Conservation (phyloP, 2,797 vertebrate genomes). For the Pseudocheirus occidentalis region DNA sequence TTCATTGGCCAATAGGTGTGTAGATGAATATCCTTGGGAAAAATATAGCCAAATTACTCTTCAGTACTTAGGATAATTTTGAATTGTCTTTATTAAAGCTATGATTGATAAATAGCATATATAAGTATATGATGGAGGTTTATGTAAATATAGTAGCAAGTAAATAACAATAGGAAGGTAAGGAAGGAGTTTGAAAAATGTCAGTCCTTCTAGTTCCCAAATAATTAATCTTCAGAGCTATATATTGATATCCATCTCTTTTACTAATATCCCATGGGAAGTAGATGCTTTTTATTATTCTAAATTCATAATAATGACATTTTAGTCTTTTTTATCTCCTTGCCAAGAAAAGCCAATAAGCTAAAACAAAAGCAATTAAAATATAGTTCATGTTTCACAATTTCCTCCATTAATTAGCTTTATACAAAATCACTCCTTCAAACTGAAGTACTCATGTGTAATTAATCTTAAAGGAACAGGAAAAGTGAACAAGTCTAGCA, state of each 20-base stretch:
- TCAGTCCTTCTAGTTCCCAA: slow-evolving; percentile 19
- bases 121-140: slow-evolving; percentile 10
- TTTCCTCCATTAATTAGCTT: slow-evolving; percentile 67
- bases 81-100: background rate
- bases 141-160: slow-evolving; percentile 19
- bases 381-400: slow-evolving; percentile 58
- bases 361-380: slow-evolving; percentile 65
- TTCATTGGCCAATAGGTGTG: background rate
- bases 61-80: background rate
- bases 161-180: slow-evolving; percentile 24
- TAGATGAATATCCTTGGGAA: background rate
- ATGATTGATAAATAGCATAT: slow-evolving; percentile 40
- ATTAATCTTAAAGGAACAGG: slow-evolving; percentile 63
- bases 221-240: slow-evolving; percentile 58
- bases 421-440: slow-evolving; percentile 56
- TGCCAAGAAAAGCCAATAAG: slow-evolving; percentile 37
- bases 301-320: slow-evolving; percentile 48
- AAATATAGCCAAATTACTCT: slow-evolving; percentile 1
- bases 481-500: slow-evolving; percentile 39
- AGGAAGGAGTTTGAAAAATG: slow-evolving; percentile 28
- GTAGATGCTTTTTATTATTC: background rate
- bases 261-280: slow-evolving; percentile 53
- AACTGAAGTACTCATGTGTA: slow-evolving; percentile 47
- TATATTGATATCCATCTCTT: slow-evolving; percentile 58
- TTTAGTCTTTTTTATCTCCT: slow-evolving; percentile 46